These are phyloP conservation scores for Etheostoma cragini DNA, from an alignment of 2,113 vertebrate genomes.

Conservation along the genomic window DNA sequence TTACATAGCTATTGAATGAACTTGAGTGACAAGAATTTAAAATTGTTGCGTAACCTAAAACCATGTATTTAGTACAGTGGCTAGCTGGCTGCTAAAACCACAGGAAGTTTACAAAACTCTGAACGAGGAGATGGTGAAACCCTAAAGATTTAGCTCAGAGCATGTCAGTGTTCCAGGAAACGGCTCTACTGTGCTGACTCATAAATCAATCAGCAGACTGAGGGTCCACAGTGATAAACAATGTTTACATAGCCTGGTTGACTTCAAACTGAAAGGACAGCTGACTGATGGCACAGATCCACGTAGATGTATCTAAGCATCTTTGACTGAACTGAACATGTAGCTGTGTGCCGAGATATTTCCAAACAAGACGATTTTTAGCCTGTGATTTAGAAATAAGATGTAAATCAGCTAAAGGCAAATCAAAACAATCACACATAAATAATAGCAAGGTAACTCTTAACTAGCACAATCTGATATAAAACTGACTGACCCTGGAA, in stretches of 20 bases:
- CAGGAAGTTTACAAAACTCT: slow-evolving; percentile 12
- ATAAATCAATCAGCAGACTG: slow-evolving; percentile 42
- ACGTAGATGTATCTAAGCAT: not conserved
- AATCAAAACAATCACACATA: not conserved
- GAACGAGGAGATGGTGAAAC: not conserved
- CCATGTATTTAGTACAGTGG: not conserved
- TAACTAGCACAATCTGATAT: not conserved
- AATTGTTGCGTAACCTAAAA: not conserved
- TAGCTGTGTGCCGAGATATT: slow-evolving; percentile 16
- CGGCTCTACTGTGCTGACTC: slow-evolving; percentile 34
- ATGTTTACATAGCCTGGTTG: slow-evolving; percentile 42
- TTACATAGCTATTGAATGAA: not conserved
- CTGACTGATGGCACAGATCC: slow-evolving; percentile 25
- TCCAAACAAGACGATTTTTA: slow-evolving; percentile 45
- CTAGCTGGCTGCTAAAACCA: not conserved
- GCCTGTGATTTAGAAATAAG: not conserved
- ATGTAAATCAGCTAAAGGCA: not conserved
- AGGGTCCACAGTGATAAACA: slow-evolving; percentile 12
- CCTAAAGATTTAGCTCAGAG: not conserved
- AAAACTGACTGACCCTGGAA: not conserved
- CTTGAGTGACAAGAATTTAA: not conserved
- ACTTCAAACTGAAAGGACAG: slow-evolving; percentile 26
- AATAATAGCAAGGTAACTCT: not conserved
- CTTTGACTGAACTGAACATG: slow-evolving; percentile 20
- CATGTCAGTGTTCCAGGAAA: slow-evolving; percentile 34